Base-by-base conservation (phyloP, 2,113 vertebrate genomes). In the Ammodytes marinus region DNA sequence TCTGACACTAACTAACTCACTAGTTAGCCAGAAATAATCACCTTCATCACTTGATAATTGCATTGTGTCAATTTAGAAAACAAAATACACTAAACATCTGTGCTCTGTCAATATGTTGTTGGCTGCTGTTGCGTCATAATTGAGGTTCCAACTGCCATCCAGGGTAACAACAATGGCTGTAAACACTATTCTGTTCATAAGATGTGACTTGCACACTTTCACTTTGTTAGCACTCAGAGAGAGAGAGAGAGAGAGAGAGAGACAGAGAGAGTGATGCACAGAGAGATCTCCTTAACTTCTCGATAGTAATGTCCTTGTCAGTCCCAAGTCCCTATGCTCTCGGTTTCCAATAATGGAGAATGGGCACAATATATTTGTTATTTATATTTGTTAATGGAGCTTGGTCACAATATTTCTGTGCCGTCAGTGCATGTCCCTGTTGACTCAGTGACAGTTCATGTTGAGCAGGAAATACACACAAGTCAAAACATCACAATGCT, bases 1-100 rank as follows among this genome's bases (percentile, higher is more conserved):
- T 59, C 67, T 70, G 43, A 68, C 60, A 79, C 49, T 35, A 82
- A 54, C 17, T 27, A 61, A 65, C 27, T 49, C 37, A 37, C 6
- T 17, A 71, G 27, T 27, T 27, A 27, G 27, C 27, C 45, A 61
- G 75, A 69, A 39, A 13, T 59, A 40, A 58, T 59, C 27, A 69
- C 46, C 14, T 40, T 52, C 42, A 2, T 47, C 27, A 27, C 27
- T 27, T 27, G 27, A 27, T 27, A 27, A 27, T 27, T 27, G 27
- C 27, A 27, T 27, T 27, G 27, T 27, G 27, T 27, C 27, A 27
- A 27, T 27, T 27, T 27, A 27, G 27, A 27, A 27, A 27, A 27
- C 27, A 27, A 27, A 27, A 27, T 27, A 27, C 27, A 27, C 27
- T 27, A 27, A 27, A 52, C 5, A 35, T 65, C 4, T 55, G 13